Evolutionary conservation across 2,888 invertebrate species (phyloP).

Genomic region (Luperina nickerlii): DNA sequence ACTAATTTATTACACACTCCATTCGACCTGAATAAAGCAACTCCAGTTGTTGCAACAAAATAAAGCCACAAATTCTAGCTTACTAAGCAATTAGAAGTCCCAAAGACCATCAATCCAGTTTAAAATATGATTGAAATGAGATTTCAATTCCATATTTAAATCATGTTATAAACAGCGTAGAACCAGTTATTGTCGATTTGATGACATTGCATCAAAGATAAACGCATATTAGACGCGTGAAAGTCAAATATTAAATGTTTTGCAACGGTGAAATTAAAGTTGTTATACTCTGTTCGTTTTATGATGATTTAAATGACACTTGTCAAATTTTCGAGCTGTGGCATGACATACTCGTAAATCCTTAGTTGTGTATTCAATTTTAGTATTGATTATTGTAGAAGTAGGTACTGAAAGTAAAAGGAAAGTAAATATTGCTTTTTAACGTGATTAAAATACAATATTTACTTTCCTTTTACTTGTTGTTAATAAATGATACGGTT

Average conservation of each 20-base stretch:
- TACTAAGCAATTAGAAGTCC: not conserved
- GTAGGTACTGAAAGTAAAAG: not conserved
- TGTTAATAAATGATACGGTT: not conserved
- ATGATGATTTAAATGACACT: conserved; percentile 7
- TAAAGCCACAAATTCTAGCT: not conserved
- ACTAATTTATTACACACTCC: not conserved
- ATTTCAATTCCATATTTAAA: conserved; percentile 27
- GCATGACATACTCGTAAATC: not conserved
- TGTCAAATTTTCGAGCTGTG: not conserved
- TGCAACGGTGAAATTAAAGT: conserved; percentile 67
- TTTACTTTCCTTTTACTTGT: too few relatives aligned
- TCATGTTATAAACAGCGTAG: conserved; percentile 18
- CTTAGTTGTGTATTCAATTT: not conserved
- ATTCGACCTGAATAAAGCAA: not conserved
- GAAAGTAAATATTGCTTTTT: not conserved
- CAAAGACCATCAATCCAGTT: not conserved
- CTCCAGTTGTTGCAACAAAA: not conserved
- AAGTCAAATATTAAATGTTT: conserved; percentile 70
- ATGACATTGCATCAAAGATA: conserved; percentile 71
- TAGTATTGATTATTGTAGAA: not conserved
- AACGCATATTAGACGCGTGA: conserved; percentile 69
- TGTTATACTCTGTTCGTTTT: conserved; percentile 44
- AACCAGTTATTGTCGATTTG: conserved; percentile 55
- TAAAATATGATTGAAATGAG: not conserved
- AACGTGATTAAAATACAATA: too few relatives aligned